Evolutionary conservation across 1,140 invertebrate species (phyloP).

Genomic region (Pseudachorutes palmiensis): DNA sequence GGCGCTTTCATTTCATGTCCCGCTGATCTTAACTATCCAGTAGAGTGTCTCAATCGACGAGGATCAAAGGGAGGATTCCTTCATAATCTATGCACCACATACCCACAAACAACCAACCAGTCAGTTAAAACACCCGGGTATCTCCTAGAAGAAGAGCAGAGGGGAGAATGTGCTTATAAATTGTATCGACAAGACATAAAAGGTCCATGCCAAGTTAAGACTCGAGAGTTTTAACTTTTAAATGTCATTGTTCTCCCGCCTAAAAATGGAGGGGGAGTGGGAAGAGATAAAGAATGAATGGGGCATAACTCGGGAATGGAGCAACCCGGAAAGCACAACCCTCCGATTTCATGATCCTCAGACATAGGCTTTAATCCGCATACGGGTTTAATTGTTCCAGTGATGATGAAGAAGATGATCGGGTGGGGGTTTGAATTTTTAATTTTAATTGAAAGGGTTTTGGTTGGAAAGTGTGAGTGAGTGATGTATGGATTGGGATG

Average conservation of each 20-base stretch:
- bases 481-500: too few relatives aligned
- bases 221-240: neutral
- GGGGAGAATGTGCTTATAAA: neutral
- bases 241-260: conserved; percentile 2
- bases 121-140: too few relatives aligned
- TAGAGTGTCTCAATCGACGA: neutral
- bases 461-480: too few relatives aligned
- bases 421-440: too few relatives aligned
- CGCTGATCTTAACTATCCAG: conserved; percentile 5
- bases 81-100: neutral
- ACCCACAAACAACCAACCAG: neutral
- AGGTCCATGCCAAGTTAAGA: neutral
- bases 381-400: too few relatives aligned
- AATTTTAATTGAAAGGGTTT: too few relatives aligned
- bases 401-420: too few relatives aligned
- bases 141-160: too few relatives aligned
- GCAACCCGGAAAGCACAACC: neutral
- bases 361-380: neutral
- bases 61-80: neutral
- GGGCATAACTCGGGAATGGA: neutral
- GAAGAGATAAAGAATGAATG: conserved; percentile 7
- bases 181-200: conserved; percentile 4
- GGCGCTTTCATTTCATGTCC: neutral
- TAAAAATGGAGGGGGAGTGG: neutral
- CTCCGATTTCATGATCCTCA: neutral